A percentile compares a stretch with the other conserved stretches of the same genome.
Conservation (phyloP, 2,888 invertebrate species). For the Margaritifera margaritifera region DNA sequence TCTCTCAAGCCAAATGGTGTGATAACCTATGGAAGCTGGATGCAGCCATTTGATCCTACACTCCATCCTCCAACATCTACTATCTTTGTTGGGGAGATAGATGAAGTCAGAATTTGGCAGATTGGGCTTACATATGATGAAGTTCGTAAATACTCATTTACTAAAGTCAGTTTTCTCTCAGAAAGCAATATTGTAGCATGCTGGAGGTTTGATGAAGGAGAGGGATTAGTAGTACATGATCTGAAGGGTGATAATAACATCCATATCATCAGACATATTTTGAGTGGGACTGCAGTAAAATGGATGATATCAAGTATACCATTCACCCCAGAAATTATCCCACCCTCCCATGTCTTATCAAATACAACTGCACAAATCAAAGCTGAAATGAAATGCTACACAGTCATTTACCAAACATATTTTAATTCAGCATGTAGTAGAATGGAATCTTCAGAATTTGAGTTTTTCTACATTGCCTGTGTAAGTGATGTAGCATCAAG, state of each 20-base stretch:
- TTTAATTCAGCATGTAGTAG: slow-evolving; percentile 9
- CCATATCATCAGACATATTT: slow-evolving; percentile 20
- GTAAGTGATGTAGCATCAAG: slow-evolving; percentile 37
- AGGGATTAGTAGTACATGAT: slow-evolving; percentile 23
- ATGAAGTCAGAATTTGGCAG: slow-evolving; percentile 45
- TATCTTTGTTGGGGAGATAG: slow-evolving; percentile 31
- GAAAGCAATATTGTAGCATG: slow-evolving; percentile 14
- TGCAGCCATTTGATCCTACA: neutral
- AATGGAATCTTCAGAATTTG: slow-evolving; percentile 7
- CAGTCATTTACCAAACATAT: slow-evolving; percentile 14
- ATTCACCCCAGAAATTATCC: slow-evolving; percentile 7
- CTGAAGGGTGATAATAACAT: slow-evolving; percentile 15
- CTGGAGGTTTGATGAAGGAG: slow-evolving; percentile 44
- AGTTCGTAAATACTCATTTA: slow-evolving; percentile 13
- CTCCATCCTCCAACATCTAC: neutral
- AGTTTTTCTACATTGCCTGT: slow-evolving; percentile 40
- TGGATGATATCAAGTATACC: slow-evolving; percentile 32
- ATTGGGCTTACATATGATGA: slow-evolving; percentile 25
- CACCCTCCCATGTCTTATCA: slow-evolving; percentile 16
- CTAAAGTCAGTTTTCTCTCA: slow-evolving; percentile 1
- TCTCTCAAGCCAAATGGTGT: slow-evolving; percentile 13
- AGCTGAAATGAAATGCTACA: slow-evolving; percentile 20
- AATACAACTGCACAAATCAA: slow-evolving; percentile 8
- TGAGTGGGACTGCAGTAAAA: slow-evolving; percentile 7
- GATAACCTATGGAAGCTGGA: slow-evolving; percentile 23